Percentiles rank a stretch among this genome's conserved stretches.
phyloP scores from a whole-genome alignment of 1,140 invertebrate species.

The Whitmania pigra region DNA sequence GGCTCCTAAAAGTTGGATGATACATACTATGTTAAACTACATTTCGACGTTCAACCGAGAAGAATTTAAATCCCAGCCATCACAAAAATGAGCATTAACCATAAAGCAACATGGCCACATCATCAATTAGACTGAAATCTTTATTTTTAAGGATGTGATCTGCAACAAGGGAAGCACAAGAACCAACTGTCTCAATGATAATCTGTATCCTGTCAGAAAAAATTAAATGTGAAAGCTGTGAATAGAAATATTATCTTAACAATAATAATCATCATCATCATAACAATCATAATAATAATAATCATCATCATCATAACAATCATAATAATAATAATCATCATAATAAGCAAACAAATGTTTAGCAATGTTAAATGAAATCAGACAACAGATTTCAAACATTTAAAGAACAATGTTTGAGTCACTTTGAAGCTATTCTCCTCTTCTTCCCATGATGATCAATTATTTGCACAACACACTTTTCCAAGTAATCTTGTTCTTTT shows the following conservation, averaged over 20 bases:
- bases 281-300: too few relatives aligned
- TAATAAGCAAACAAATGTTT: background rate
- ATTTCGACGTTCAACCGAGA: background rate
- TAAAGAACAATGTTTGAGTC: background rate
- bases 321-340: too few relatives aligned
- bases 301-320: too few relatives aligned
- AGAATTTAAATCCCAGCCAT: background rate
- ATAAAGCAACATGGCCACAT: too few relatives aligned
- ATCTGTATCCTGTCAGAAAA: background rate
- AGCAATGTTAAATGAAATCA: background rate
- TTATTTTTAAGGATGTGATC: background rate
- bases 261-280: too few relatives aligned
- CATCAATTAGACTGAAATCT: too few relatives aligned
- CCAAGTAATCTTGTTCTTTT: background rate
- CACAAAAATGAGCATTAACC: too few relatives aligned
- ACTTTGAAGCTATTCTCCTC: background rate
- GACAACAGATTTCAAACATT: background rate
- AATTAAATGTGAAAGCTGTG: too few relatives aligned
- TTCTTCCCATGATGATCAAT: conserved; percentile 11
- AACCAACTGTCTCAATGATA: conserved; percentile 4
- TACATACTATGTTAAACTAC: background rate
- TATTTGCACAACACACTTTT: background rate
- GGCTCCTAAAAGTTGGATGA: conserved; percentile 1
- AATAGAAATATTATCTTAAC: background rate
- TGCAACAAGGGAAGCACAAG: background rate